A percentile compares a stretch with the other conserved stretches of the same genome.
Conservation (phyloP, 1,140 invertebrate genomes). For the Brachionus koreanus region DNA sequence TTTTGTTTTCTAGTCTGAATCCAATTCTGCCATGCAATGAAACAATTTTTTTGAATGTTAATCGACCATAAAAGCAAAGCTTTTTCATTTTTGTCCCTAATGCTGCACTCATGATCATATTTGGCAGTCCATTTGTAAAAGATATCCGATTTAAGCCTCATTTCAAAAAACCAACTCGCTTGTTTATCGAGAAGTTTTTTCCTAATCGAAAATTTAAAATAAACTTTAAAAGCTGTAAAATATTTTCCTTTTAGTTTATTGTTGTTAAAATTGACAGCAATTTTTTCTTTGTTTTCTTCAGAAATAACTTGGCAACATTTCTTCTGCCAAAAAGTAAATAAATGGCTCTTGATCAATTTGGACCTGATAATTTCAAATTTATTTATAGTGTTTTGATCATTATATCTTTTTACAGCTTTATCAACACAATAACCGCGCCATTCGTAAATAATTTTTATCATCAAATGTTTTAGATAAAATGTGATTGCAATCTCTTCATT, state of each 20-base stretch:
- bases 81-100: conserved; percentile 16
- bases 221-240: neutral
- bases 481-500: conserved; percentile 27
- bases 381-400: neutral
- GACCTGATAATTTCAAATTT: neutral
- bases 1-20: neutral
- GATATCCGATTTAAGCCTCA: conserved; percentile 26
- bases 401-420: neutral
- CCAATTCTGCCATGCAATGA: conserved; percentile 23
- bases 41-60: conserved; percentile 39
- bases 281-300: conserved; percentile 10
- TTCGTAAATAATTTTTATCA: conserved; percentile 19
- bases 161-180: conserved; percentile 22
- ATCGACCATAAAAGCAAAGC: conserved; percentile 10
- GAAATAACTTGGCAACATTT: neutral
- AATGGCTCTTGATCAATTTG: neutral
- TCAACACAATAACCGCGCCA: neutral
- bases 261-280: neutral
- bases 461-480: conserved; percentile 23
- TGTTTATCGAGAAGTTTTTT: conserved; percentile 10
- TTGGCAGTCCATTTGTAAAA: conserved; percentile 22
- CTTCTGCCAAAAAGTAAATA: neutral
- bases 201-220: neutral
- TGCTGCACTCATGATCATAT: neutral
- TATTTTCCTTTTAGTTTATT: neutral